phyloP scores from a whole-genome alignment of 2,113 vertebrate genomes.

The human region DNA sequence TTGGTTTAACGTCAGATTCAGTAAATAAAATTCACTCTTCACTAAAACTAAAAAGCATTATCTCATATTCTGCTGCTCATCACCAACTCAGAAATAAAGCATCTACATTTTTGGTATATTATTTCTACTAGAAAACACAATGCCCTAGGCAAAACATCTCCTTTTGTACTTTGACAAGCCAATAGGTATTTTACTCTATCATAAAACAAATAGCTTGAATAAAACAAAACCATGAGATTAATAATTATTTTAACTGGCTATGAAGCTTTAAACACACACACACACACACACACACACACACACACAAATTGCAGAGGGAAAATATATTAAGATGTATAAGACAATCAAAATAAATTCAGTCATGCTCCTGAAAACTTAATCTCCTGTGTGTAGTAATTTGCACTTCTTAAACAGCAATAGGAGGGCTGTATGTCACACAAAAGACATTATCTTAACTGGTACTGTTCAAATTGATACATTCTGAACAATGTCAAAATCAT shows the following conservation, averaged over 20 bases:
- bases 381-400: not conserved
- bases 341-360: not conserved
- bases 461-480: not conserved
- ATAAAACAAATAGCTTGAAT: not conserved
- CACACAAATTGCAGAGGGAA: not conserved
- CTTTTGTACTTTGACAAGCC: not conserved
- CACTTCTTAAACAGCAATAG: not conserved
- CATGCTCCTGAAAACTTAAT: not conserved
- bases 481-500: not conserved
- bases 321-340: not conserved
- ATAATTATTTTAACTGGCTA: not conserved
- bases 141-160: not conserved
- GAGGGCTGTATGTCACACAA: not conserved
- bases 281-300: not conserved
- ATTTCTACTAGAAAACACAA: slow-evolving; percentile 11
- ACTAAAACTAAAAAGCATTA: not conserved
- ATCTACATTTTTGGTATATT: not conserved
- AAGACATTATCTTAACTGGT: not conserved
- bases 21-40: not conserved
- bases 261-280: not conserved
- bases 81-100: not conserved
- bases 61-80: not conserved
- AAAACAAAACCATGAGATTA: not conserved
- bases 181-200: not conserved
- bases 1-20: not conserved